A percentile compares a stretch with the other conserved stretches of the same genome.
These are phyloP conservation scores for Microctenopoma stevenorrisi DNA, from an alignment of 2,797 vertebrate species.

Conservation along the genomic window DNA sequence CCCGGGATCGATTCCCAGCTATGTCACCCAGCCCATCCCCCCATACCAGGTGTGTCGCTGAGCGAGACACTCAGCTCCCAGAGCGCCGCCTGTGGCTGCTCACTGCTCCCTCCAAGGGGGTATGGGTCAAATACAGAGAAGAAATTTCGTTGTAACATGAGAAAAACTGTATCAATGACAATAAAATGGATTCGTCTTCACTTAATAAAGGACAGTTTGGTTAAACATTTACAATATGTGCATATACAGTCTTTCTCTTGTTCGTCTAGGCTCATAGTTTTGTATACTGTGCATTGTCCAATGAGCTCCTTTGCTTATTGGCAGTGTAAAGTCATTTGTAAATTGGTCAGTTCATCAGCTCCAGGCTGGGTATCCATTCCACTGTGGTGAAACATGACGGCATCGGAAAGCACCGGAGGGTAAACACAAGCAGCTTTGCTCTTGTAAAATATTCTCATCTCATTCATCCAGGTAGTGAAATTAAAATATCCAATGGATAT, in stretches of 20 bases:
- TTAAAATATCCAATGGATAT: conserved; percentile 16
- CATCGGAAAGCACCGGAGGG: conserved; percentile 76
- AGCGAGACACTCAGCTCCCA: too few species aligned
- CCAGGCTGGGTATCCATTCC: conserved; percentile 83
- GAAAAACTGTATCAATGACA: too few species aligned
- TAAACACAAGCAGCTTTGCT: conserved; percentile 58
- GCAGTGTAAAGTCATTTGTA: conserved; percentile 67
- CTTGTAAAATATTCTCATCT: conserved; percentile 13
- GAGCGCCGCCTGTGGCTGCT: too few species aligned
- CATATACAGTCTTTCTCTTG: conserved; percentile 29
- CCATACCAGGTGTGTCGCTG: too few species aligned
- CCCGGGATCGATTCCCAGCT: too few species aligned
- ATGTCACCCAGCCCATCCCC: too few species aligned
- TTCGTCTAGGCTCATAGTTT: conserved; percentile 46
- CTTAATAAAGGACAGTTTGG: conserved; percentile 17
- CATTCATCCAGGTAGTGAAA: conserved; percentile 20
- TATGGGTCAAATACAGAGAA: too few species aligned
- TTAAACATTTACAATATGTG: conserved; percentile 20
- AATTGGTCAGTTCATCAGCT: conserved; percentile 76
- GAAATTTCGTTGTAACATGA: too few species aligned
- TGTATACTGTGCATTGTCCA: conserved; percentile 63
- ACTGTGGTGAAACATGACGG: conserved; percentile 85
- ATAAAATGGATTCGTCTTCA: neutral
- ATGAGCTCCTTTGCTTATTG: conserved; percentile 60
- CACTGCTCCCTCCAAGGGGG: too few species aligned